phyloP scores from a whole-genome alignment of 92 coral and sea anemone genomes.

The Palythoa grandiflora region DNA sequence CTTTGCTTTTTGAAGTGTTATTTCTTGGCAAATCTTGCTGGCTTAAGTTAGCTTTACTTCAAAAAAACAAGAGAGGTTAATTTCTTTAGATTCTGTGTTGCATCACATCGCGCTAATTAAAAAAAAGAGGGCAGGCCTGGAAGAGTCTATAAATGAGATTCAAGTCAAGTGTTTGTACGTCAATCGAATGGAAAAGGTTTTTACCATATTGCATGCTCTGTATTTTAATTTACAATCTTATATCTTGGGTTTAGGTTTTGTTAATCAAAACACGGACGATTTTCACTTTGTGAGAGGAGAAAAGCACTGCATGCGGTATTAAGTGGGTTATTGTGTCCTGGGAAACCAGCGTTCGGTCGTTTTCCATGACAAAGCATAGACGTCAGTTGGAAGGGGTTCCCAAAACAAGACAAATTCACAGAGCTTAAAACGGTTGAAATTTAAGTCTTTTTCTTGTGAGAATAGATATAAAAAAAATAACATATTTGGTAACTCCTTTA shows the following conservation, averaged over 20 bases:
- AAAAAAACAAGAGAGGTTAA: slow-evolving; percentile 19
- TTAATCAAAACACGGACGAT: slow-evolving; percentile 33
- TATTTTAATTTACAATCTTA: slow-evolving; percentile 8
- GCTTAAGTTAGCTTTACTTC: slow-evolving; percentile 18
- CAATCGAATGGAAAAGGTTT: slow-evolving; percentile 5
- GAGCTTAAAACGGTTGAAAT: background rate
- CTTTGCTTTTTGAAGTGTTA: slow-evolving; percentile 28
- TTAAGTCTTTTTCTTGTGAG: background rate
- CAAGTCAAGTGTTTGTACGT: slow-evolving; percentile 24
- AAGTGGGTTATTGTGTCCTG: slow-evolving; percentile 8
- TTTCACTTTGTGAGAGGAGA: slow-evolving; percentile 27
- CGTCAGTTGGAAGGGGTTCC: slow-evolving; percentile 25
- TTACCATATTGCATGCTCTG: background rate
- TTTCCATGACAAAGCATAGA: slow-evolving; percentile 43
- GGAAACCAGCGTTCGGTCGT: slow-evolving; percentile 27
- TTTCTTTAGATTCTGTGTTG: slow-evolving; percentile 15
- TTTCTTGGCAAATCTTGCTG: slow-evolving; percentile 13
- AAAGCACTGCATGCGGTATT: slow-evolving; percentile 38
- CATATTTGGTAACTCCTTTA: background rate
- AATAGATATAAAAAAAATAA: background rate
- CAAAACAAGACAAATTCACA: background rate
- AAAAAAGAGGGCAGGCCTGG: background rate
- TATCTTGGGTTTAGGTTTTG: slow-evolving; percentile 28
- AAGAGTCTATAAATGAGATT: slow-evolving; percentile 8
- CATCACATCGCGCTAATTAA: slow-evolving; percentile 14